Percentiles rank a stretch among this genome's conserved stretches.
phyloP scores from a whole-genome alignment of 2,797 vertebrate species.

The Phaenicophaeus curvirostris region DNA sequence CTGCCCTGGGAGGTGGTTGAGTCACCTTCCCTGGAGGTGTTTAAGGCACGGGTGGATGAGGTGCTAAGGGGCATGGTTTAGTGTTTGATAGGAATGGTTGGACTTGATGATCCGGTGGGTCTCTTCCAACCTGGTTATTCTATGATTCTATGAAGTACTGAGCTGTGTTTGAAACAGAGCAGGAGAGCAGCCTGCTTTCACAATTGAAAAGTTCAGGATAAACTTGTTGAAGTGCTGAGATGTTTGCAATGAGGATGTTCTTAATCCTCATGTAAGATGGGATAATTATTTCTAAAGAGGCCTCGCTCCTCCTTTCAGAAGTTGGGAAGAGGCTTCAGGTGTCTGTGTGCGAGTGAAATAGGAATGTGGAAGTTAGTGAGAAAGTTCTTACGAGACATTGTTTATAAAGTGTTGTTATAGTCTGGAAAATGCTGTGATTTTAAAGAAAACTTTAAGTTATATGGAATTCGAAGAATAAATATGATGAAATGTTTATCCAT shows the following conservation, averaged over 20 bases:
- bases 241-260: neutral
- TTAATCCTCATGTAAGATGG: neutral
- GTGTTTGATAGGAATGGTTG: too few species aligned
- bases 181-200: neutral
- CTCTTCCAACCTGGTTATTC: too few species aligned
- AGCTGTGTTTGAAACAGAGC: neutral
- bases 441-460: neutral
- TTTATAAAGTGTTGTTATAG: neutral
- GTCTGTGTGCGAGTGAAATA: neutral
- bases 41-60: too few species aligned
- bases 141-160: too few species aligned
- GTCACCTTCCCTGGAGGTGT: too few species aligned
- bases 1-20: too few species aligned
- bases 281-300: neutral
- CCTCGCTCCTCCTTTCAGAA: neutral
- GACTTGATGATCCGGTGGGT: too few species aligned
- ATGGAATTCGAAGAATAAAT: neutral
- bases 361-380: neutral
- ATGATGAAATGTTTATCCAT: neutral
- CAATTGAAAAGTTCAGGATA: neutral
- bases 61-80: too few species aligned
- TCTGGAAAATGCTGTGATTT: neutral
- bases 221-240: neutral
- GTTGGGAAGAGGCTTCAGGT: neutral
- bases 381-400: neutral